A percentile compares a stretch with the other conserved stretches of the same genome.
Conservation (phyloP, 2,888 invertebrate species). For the Drosophila atroscutellata region DNA sequence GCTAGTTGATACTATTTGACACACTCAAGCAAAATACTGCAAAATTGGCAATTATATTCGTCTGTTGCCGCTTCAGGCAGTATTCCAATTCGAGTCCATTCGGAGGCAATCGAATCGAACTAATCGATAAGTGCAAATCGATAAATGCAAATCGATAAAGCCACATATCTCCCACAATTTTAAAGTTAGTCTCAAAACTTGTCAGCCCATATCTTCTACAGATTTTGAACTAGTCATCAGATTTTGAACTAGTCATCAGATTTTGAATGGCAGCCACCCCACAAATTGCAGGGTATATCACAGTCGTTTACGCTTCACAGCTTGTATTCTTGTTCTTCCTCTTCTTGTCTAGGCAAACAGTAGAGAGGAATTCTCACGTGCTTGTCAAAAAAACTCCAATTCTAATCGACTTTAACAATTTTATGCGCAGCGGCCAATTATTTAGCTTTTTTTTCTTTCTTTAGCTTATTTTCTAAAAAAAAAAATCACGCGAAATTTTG, state of each 20-base stretch:
- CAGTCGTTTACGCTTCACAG: neutral
- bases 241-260: too few relatives aligned
- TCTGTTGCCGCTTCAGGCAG: neutral
- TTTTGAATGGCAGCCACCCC: too few relatives aligned
- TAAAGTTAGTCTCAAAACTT: neutral
- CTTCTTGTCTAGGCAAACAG: neutral
- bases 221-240: neutral
- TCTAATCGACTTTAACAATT: neutral
- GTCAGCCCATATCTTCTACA: neutral
- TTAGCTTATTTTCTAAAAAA: conserved; percentile 49
- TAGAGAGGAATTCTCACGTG: neutral
- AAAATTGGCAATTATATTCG: too few relatives aligned
- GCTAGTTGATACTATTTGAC: neutral
- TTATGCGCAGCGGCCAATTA: conserved; percentile 6
- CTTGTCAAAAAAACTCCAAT: conserved; percentile 6
- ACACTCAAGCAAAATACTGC: too few relatives aligned
- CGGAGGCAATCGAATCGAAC: neutral
- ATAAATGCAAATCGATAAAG: too few relatives aligned
- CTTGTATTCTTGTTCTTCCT: neutral
- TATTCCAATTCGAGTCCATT: neutral
- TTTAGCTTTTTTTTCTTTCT: conserved; percentile 20
- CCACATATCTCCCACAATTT: neutral
- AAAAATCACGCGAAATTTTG: conserved; percentile 31
- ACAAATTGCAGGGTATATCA: neutral
- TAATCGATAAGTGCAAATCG: neutral